Evolutionary conservation across 2,888 invertebrate genomes (phyloP).

Genomic region (Stenolophus ochropezus): DNA sequence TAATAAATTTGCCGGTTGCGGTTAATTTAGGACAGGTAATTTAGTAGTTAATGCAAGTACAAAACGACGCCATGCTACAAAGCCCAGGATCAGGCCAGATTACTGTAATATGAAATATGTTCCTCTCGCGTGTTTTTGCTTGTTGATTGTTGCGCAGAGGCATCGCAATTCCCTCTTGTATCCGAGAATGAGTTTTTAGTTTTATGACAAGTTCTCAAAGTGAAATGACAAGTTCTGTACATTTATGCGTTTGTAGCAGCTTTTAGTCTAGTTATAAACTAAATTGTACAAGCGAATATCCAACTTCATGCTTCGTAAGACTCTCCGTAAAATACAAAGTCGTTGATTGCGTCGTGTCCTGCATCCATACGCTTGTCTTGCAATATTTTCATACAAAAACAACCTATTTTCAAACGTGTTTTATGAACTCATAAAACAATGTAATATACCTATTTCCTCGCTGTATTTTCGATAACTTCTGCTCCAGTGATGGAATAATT

Average conservation of each 20-base stretch:
- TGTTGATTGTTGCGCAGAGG: not conserved
- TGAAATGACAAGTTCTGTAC: constrained; percentile 11
- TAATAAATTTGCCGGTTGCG: constrained; percentile 1
- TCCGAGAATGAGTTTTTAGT: constrained; percentile 29
- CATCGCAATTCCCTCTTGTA: not conserved
- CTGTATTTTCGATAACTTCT: constrained; percentile 10
- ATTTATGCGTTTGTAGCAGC: constrained; percentile 24
- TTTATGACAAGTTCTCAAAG: constrained; percentile 33
- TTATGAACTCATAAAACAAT: constrained; percentile 21
- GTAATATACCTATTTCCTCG: no score
- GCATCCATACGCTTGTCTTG: not conserved
- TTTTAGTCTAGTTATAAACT: constrained; percentile 40
- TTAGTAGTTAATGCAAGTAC: constrained; percentile 11
- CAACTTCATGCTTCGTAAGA: constrained; percentile 21
- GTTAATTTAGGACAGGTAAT: constrained; percentile 12
- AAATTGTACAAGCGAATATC: constrained; percentile 25
- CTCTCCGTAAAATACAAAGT: constrained; percentile 24
- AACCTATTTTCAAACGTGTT: not conserved
- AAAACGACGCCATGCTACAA: not conserved
- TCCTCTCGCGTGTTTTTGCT: not conserved
- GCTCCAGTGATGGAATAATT: no score
- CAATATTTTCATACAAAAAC: constrained; percentile 8
- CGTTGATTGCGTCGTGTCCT: constrained; percentile 23
- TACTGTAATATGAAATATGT: constrained; percentile 10
- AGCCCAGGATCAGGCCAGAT: not conserved